These are phyloP conservation scores for Zaprionus nigranus DNA, from an alignment of 1,140 invertebrate genomes.

Conservation along the genomic window DNA sequence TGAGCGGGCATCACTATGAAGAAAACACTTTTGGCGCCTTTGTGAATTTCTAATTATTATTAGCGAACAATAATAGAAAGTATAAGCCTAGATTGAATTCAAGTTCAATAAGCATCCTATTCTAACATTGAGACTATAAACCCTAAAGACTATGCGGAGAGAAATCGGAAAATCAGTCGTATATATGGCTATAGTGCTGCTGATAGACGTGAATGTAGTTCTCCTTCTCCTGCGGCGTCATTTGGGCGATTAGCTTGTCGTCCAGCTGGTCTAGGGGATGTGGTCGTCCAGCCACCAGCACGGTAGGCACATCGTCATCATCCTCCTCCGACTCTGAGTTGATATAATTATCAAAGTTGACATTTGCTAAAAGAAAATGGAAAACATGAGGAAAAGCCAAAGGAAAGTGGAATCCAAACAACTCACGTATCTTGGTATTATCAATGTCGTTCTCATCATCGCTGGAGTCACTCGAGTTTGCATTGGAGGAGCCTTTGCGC, in stretches of 20 bases:
- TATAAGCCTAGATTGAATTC: neutral
- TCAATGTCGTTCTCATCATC: conserved; percentile 89
- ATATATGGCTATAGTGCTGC: conserved; percentile 95
- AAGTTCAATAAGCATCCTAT: conserved; percentile 40
- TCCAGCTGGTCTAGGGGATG: conserved; percentile 91
- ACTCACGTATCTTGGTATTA: conserved; percentile 87
- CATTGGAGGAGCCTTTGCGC: conserved; percentile 85
- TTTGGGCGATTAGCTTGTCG: conserved; percentile 93
- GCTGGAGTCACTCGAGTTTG: conserved; percentile 89
- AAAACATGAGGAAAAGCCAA: neutral
- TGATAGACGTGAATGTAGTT: conserved; percentile 97
- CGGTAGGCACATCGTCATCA: conserved; percentile 93
- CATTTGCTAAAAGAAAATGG: conserved; percentile 86
- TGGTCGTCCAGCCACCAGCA: conserved; percentile 91
- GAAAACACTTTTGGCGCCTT: conserved; percentile 4
- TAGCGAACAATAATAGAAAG: conserved; percentile 1
- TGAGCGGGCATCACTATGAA: neutral
- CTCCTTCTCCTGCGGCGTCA: conserved; percentile 97
- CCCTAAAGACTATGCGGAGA: conserved; percentile 21
- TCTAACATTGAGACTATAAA: conserved; percentile 45
- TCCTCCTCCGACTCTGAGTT: conserved; percentile 88
- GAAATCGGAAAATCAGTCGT: conserved; percentile 76
- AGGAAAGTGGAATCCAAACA: neutral
- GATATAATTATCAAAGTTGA: conserved; percentile 86
- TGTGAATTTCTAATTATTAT: conserved; percentile 3